Base-by-base conservation (phyloP, 2,113 vertebrate species). In the Mystacornis crossleyi region DNA sequence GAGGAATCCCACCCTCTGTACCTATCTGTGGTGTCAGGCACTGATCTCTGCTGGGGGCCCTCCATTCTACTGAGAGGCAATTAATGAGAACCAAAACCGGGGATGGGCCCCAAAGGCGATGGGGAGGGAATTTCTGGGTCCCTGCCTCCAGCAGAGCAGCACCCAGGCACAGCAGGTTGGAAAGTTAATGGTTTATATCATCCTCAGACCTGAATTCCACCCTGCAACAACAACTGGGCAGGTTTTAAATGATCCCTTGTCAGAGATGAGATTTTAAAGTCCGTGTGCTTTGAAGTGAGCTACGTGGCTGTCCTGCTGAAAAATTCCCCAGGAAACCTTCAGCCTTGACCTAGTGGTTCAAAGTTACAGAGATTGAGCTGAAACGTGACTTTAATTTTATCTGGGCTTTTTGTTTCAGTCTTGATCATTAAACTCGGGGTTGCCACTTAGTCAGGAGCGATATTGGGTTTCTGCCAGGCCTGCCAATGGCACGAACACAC, bases 401-500 rank as follows among this genome's bases (percentile, higher is more conserved):
- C 94, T 92, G 73, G 93, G 88, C 42, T 92, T 96, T 96, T 95
- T 73, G 70, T 94, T 94, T 96, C 86, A 60, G 88, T 96, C 94
- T 93, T 96, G 94, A 92, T 95, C 80, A 18, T 92, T 92, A 86
- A 94, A 93, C 86, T 69, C 48, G 4, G 91, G 48, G 43, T 60
- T 94, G 87, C 82, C 85, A 85, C 89, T 75, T 8, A 81, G 82
- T 69, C 88, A 82, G 77, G 82, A 96, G 93, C n/a, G 80, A 53
- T 61, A 62, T 14, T 93, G 77, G 85, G 80, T 86, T 96, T 95
- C 92, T 94, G 90, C 90, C 87, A 92, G 86, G 10, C 24, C 79
- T 61, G 53, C 85, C 84, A 75, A 3, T 43, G 85, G 77, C 86
- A 92, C 65, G 78, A 81, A 81, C 43, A 28, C 34, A 42, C 1